Evolutionary conservation across 2,888 invertebrate species (phyloP), one percentile per base, ranked within the genome.

Genomic region (Dasysyrphus tricinctus): DNA sequence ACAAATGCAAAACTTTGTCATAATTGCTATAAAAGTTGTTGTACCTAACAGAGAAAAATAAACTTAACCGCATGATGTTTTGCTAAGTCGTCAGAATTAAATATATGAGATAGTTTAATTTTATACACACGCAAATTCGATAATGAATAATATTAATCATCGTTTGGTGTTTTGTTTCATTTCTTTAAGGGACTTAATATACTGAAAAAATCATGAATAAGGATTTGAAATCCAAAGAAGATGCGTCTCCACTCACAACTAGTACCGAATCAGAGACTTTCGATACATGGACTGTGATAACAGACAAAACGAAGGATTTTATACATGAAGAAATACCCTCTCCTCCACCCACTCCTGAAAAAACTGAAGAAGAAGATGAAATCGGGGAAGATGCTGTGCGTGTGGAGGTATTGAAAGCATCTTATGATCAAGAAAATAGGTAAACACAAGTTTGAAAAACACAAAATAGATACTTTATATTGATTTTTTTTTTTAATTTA

Each of bases 301-400:
- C 89, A 79, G 89, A 89, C 34, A 89, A 89, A 80, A 69, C 89
- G 6, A 73, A 80, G 49, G 74, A 80, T 14, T 14, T 70, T 14
- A 34, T 39, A 16, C 42, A 44, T 7, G 57, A 59, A 11, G 74
- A 81, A 6, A 32, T 78, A 16, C 61, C 70, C 14, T 80, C 69
- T 37, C 29, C 54, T 16, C 76, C 83, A 78, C 67, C 57, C 12
- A 86, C 85, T 8, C 85, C 80, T n/a, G 74, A 74, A 16, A 74
- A 63, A n/a, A 47, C 14, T 12, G 70, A 82, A 12, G 54, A 78
- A n/a, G 70, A 72, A 19, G 80, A 70, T 14, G 63, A 79, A 8
- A 51, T 79, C 37, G 49, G 51, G 5, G 37, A 14, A 9, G 80
- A 78, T 24, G 65, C 76, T 96, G 96, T 34, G 95, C 95, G 37